Evolutionary conservation across 2,888 invertebrate species (phyloP), one percentile per base, ranked within the genome.

Genomic region (Pimpla rufipes): DNA sequence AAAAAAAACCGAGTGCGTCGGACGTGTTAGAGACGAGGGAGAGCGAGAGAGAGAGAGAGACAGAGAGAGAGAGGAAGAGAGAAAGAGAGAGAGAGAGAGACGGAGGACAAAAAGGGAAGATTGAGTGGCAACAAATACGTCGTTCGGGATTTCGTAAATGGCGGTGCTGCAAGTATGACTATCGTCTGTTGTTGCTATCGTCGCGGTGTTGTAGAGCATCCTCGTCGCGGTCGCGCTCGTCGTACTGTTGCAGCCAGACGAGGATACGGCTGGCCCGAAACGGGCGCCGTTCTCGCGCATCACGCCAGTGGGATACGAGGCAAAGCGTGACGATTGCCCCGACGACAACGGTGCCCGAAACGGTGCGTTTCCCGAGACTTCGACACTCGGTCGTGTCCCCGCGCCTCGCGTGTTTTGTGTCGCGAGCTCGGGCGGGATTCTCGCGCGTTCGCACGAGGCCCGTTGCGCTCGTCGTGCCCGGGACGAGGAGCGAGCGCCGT

Each of bases 111-210:
- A n/a, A n/a, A 42, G 47, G 64, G 42, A 42, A 42, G 23, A 18
- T 13, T 11, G 7, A 50, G 67, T 50, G 67, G 23, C 50, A 16
- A 47, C 11, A 35, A 70, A 85, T 81, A 76, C 73, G 70, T 16
- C 68, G 66, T 82, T 66, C 57, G 80, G 37, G 74, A 74, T 78
- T 84, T 82, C 77, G 88, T 88, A 90, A 91, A 91, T 91, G 91
- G 92, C 92, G 90, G 90, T 90, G 85, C 80, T 86, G 88, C 86
- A 86, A 88, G 86, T 86, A 89, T 88, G 91, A 89, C 87, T 86
- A 85, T 84, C 86, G 89, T 86, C 86, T 86, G 86, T 80, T 70
- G 75, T 84, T 87, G 88, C 87, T 62, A 68, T 74, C 55, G 85
- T 87, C 89, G 87, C 86, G 87, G 86, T 87, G 89, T 29, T 29